Conservation (phyloP, 1,140 invertebrate species). For the Mizuhopecten yessoensis region DNA sequence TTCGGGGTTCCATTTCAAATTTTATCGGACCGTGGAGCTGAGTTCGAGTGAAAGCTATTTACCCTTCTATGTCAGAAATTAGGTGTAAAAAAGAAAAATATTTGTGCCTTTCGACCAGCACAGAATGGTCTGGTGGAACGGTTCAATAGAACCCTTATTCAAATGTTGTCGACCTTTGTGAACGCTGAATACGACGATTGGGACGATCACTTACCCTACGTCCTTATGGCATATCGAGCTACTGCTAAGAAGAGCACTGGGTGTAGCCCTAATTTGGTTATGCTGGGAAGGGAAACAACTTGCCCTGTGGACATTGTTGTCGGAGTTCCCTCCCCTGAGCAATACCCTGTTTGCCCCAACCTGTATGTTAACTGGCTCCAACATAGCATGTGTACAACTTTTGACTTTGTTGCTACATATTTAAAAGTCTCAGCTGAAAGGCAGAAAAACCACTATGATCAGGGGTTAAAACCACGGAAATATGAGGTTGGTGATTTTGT, state of each 20-base stretch:
- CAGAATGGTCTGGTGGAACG: neutral
- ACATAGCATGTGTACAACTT: slow-evolving; percentile 40
- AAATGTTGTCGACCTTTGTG: neutral
- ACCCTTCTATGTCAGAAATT: too few relatives aligned
- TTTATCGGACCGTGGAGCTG: slow-evolving; percentile 46
- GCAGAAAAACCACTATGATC: too few relatives aligned
- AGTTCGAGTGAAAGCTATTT: slow-evolving; percentile 50
- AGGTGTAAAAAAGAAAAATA: slow-evolving; percentile 10
- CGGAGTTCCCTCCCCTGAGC: neutral
- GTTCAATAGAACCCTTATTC: neutral
- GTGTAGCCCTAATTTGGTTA: too few relatives aligned
- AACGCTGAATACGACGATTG: too few relatives aligned
- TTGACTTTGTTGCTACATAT: too few relatives aligned
- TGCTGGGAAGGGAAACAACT: too few relatives aligned
- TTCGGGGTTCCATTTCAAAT: slow-evolving; percentile 53
- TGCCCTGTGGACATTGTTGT: slow-evolving; percentile 53
- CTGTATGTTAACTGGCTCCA: neutral
- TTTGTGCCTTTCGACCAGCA: neutral
- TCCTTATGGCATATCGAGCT: too few relatives aligned
- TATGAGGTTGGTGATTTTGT: slow-evolving; percentile 46
- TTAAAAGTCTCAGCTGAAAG: too few relatives aligned
- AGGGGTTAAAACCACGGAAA: too few relatives aligned
- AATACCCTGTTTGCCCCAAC: too few relatives aligned
- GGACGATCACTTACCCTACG: too few relatives aligned
- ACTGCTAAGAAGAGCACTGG: neutral